Base-by-base conservation (phyloP, 2,797 vertebrate genomes). In the Avahi laniger region DNA sequence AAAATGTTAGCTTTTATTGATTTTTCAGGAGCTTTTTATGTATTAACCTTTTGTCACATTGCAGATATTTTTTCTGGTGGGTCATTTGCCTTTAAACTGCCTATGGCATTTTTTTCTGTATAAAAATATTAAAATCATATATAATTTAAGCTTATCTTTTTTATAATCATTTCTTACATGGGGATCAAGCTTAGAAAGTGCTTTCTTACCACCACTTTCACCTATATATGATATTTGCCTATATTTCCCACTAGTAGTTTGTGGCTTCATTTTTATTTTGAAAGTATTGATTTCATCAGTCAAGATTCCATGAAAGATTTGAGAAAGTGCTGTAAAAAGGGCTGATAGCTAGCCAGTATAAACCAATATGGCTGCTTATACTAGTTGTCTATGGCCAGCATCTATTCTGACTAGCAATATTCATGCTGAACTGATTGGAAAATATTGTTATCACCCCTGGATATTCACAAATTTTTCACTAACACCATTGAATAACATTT, bases 401-500 rank as follows among this genome's bases (percentile, higher is more conserved):
- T 87, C 46, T 88, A 10, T 69, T 91, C 46, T 90, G 50, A 80
- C 52, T n/a, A 83, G 57, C 35, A 61, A 7, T 89, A 0, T 79
- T 95, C 26, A 24, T 84, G 65, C 33, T 88, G 82, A 94, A 87
- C 28, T 50, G 20, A 70, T 26, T 30, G 38, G 76, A 91, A 87
- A 82, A 61, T 85, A 65, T 79, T 95, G 59, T 76, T 89, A 59
- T 43, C 24, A 50, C 41, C 2, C 2, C 52, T 67, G 13, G 41
- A 94, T 41, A 83, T 61, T 96, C 63, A 82, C n/a, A 97, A 14
- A 63, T 82, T 24, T 95, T 96, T 89, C 50, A 89, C 79, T 24
- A 82, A 65, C 30, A 73, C 14, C 43, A 22, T 67, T 82, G 43
- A 46, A 33, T 93, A 85, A 18, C 50, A 76, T 61, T 83, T 94